Base-by-base conservation (phyloP, 2,888 invertebrate genomes). In the Drosophila nr. perissopoda region DNA sequence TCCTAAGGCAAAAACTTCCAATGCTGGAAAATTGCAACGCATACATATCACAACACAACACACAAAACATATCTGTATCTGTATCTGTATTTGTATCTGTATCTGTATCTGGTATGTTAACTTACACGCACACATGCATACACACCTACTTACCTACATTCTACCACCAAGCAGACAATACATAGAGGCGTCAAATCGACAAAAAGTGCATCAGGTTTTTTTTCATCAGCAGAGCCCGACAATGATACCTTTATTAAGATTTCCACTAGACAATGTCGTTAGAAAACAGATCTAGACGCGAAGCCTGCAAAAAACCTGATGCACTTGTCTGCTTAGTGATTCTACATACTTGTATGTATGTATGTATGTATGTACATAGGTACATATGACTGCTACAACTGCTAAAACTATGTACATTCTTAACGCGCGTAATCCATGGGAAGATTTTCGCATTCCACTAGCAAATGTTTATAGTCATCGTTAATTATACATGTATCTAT, bases 111-210 rank as follows among this genome's bases (percentile, higher is more conserved):
- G 27, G 2, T 31, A 13, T 40, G 16, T 31, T 27, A 27, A 31
- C 46, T 25, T 48, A 27, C 27, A 25, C 18, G 25, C 48, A 48
- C 53, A 25, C 16, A n/a, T 38, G 6, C 16, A 49, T 27, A 49
- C 33, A 59, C 48, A n/a, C 29, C 27, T n/a, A n/a, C 38, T 56
- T 56, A 56, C n/a, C 38, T 13, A 56, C 38, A 56, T 56, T 56
- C 27, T 0, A 33, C 0, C 33, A 33, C 33, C 1, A 11, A 33
- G 10, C 33, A 33, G 33, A 33, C 11, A 33, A 33, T 11, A 33
- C 33, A 11, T 33, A 10, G 33, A 33, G 33, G 10, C 33, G 33
- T 33, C 33, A 33, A 33, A 33, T 11, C 33, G 33, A 33, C 33
- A 33, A 33, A 33, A 33, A 33, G 33, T 33, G 33, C 33, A 11